These are phyloP conservation scores for Latrodectus elegans DNA, from an alignment of 2,888 invertebrate species.

Conservation along the genomic window DNA sequence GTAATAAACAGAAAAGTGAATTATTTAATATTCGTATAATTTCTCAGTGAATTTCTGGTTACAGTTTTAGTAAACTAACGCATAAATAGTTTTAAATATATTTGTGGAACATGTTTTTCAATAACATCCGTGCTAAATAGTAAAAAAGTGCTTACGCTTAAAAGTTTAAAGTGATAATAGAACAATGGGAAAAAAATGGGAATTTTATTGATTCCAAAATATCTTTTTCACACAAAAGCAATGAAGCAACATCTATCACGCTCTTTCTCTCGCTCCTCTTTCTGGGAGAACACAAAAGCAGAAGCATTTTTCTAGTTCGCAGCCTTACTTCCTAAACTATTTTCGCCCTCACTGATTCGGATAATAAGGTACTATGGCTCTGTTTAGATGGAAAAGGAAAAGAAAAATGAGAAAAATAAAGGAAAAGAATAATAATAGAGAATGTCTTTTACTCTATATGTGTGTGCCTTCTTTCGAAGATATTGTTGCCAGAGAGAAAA, in stretches of 20 bases:
- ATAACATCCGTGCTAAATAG: neutral
- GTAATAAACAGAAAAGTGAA: too few relatives aligned
- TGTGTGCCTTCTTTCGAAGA: constrained; percentile 5
- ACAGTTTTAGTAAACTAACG: too few relatives aligned
- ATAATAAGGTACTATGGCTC: constrained; percentile 55
- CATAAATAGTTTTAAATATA: too few relatives aligned
- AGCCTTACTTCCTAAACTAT: constrained; percentile 49
- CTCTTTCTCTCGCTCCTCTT: neutral
- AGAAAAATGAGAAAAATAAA: neutral
- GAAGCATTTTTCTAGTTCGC: constrained; percentile 47
- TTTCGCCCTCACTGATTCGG: constrained; percentile 56
- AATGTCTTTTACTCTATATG: constrained; percentile 2
- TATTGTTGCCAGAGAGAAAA: constrained; percentile 33
- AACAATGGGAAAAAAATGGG: constrained; percentile 8
- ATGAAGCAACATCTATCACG: constrained; percentile 20
- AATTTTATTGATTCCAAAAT: constrained; percentile 18
- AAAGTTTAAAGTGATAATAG: neutral
- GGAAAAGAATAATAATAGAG: neutral
- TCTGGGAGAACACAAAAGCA: constrained; percentile 1
- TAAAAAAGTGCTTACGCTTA: neutral
- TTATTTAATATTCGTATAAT: too few relatives aligned
- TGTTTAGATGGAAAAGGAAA: constrained; percentile 18
- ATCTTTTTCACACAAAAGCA: neutral
- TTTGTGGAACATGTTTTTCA: neutral
- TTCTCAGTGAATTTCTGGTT: too few relatives aligned